These are phyloP conservation scores for Cremastinae sp. DNA, from an alignment of 2,888 invertebrate species.

Conservation along the genomic window DNA sequence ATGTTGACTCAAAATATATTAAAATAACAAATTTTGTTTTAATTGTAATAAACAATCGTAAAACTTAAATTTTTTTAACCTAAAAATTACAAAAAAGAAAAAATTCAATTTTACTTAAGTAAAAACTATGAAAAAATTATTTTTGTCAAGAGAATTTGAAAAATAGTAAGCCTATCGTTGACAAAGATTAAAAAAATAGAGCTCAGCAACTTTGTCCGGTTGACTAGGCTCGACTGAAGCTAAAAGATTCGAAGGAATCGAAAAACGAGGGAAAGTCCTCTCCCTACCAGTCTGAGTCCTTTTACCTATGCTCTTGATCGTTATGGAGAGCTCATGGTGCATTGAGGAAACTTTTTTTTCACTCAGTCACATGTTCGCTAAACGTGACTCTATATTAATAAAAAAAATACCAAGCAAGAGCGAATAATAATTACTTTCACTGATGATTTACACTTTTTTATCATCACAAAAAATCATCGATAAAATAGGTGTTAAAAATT, in stretches of 20 bases:
- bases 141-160: background rate
- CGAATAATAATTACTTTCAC: slow-evolving; percentile 19
- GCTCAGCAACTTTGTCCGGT: slow-evolving; percentile 21
- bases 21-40: too few relatives aligned
- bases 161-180: too few relatives aligned
- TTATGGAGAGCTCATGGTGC: slow-evolving; percentile 8
- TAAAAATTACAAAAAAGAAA: too few relatives aligned
- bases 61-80: too few relatives aligned
- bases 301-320: slow-evolving; percentile 10
- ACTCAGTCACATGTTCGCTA: slow-evolving; percentile 69
- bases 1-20: too few relatives aligned
- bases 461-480: too few relatives aligned
- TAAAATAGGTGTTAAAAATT: too few relatives aligned
- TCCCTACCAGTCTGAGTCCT: slow-evolving; percentile 13
- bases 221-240: slow-evolving; percentile 39
- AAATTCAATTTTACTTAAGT: too few relatives aligned
- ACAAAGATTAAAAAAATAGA: background rate
- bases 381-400: slow-evolving; percentile 66
- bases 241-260: background rate
- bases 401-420: slow-evolving; percentile 5
- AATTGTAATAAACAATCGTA: too few relatives aligned
- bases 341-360: background rate
- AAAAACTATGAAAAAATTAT: too few relatives aligned
- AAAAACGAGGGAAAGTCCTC: slow-evolving; percentile 7
- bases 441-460: slow-evolving; percentile 68